Base-by-base conservation (phyloP, 2,797 vertebrate genomes). In the Clamator glandarius region DNA sequence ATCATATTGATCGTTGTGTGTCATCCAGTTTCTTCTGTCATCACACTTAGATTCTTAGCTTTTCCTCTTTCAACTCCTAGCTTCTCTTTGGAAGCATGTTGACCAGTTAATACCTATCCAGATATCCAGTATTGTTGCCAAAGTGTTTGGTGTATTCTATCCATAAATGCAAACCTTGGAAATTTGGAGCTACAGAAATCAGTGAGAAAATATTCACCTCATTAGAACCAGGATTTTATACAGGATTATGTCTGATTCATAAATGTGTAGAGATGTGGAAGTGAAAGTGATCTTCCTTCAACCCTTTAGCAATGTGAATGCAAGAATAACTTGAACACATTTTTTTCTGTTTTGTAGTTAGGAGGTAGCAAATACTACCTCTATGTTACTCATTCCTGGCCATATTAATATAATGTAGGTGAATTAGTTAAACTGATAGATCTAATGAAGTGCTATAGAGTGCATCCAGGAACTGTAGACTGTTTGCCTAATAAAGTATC, bases 401-500 rank as follows among this genome's bases (percentile, higher is more conserved):
- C 48, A 13, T 63, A n/a, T 50, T 57, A 82, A 26, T 0, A 2
- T 21, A 69, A 46, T 23, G 46, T 19, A 79, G 41, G 28, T 83
- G 57, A 89, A 83, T 87, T 68, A 90, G 39, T 18, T 79, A 7
- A 91, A 69, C 10, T 80, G 64, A 75, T 58, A 87, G 50, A 44
- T 70, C 58, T 74, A 55, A 91, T 61, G 57, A 89, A 92, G 44
- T 83, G 58, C 50, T 68, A 31, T 54, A 41, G 72, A 72, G 48
- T 62, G 28, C 5, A 54, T 51, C 7, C 64, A 92, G 64, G 8
- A 85, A 13, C 52, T 87, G n/a, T 3, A 8, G 5, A 57, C 52
- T 85, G 41, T 89, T 93, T 82, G 54, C n/a, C 44, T 95, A 73
- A 79, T 78, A 72, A 89, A 91, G 73, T 78, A 54, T 80, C 76